Evolutionary conservation across 2,113 vertebrate genomes (phyloP), one percentile per base, ranked within the genome.

Genomic region (Anhinga anhinga): DNA sequence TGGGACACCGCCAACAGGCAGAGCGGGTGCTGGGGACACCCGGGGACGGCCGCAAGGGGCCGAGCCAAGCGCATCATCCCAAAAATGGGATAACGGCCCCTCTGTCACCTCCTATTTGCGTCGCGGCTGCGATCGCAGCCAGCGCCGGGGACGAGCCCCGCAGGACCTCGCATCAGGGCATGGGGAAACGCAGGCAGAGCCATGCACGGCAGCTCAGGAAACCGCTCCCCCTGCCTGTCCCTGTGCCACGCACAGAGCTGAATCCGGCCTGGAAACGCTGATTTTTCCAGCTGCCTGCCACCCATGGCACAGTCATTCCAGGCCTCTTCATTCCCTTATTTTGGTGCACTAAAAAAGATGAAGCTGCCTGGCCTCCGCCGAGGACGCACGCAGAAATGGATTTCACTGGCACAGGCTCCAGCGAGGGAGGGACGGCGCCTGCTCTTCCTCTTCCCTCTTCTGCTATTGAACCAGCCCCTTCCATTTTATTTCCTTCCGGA

Each of bases 171-270:
- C 44, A 13, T 13, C 63, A 6, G 80, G 86, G 59, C n/a, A 13
- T 0, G 13, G 53, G 47, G 49, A 44, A 44, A 29, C 49, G 13
- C 10, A 1, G 40, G 44, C 40, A 4, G 52, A 71, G 62, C 66
- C 78, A n/a, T n/a, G n/a, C n/a, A 4, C 0, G 2, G 87, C 50
- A 74, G 80, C 62, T 91, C 21, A 2, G 88, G 73, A 62, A 87
- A 13, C 44, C 6, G 7, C 70, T 80, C 15, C 50, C 47, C 49
- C 4, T 15, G 11, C 29, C 38, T 14, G 2, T 25, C 50, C 7
- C 55, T 20, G 18, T 4, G 19, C 22, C 32, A 1, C 0, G 32
- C 63, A 32, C 2, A 0, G 85, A 81, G 78, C 29, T 3, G 9
- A 58, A 92, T 72, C 86, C 25, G 1, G 82, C 44, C 88, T 63